phyloP scores from a whole-genome alignment of 2,113 vertebrate species.

The Nerophis ophidion region DNA sequence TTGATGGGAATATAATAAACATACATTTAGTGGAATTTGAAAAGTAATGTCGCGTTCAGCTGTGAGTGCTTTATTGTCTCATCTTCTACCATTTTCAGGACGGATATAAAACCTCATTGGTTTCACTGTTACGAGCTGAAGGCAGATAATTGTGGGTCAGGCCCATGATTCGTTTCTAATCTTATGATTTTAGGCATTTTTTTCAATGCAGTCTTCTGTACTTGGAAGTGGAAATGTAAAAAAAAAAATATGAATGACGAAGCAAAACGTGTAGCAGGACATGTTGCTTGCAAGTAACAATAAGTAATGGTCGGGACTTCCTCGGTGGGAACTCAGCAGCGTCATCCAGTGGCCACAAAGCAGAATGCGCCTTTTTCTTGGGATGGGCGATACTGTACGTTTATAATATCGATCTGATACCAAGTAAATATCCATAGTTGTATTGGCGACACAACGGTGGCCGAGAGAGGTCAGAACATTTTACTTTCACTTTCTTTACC shows the following conservation, averaged over 20 bases:
- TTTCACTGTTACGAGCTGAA: constrained; percentile 37
- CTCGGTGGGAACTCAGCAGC: constrained; percentile 19
- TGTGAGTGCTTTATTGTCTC: background rate
- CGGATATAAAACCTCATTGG: constrained; percentile 26
- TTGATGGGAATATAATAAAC: constrained; percentile 63
- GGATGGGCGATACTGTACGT: too few relatives aligned
- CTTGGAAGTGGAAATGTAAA: too few relatives aligned
- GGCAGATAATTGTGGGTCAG: constrained; percentile 36
- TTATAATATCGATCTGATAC: too few relatives aligned
- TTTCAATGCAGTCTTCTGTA: too few relatives aligned
- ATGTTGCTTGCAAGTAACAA: background rate
- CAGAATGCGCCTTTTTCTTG: background rate
- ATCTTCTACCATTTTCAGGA: background rate
- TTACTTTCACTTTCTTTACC: too few relatives aligned
- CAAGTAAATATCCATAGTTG: too few relatives aligned
- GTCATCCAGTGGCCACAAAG: constrained; percentile 35
- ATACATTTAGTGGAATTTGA: constrained; percentile 46
- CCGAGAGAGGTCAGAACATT: too few relatives aligned
- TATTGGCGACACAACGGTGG: too few relatives aligned
- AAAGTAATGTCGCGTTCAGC: constrained; percentile 12
- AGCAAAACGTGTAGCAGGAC: constrained; percentile 1
- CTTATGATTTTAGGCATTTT: too few relatives aligned
- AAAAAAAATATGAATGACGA: background rate
- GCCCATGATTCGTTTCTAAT: background rate
- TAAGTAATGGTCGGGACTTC: background rate